Percentiles rank a stretch among this genome's conserved stretches.
Conservation (phyloP, 2,113 vertebrate genomes). For the Cromileptes altivelis region DNA sequence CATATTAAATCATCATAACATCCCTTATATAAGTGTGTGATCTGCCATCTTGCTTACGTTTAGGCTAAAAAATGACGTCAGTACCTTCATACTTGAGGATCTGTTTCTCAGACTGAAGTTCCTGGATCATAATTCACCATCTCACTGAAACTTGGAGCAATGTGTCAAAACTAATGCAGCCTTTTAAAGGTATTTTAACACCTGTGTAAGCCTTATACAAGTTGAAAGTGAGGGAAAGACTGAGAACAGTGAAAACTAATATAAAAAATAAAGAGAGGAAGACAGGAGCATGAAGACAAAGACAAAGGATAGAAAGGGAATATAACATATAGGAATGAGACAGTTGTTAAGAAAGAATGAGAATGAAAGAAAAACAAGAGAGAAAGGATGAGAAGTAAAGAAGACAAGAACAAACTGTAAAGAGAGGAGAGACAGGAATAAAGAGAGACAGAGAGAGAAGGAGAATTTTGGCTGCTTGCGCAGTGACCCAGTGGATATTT, state of each 20-base stretch:
- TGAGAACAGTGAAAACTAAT: not conserved
- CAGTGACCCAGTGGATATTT: constrained; percentile 86
- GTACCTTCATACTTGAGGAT: no score
- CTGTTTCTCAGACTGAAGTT: no score
- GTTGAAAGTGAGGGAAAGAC: not conserved
- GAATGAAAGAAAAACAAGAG: not conserved
- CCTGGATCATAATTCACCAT: no score
- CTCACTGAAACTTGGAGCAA: not conserved
- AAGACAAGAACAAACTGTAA: constrained; percentile 44
- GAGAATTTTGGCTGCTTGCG: constrained; percentile 64
- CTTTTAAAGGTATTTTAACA: not conserved
- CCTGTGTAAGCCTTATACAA: not conserved
- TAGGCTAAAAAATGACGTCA: no score
- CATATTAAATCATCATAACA: no score
- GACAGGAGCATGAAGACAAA: not conserved
- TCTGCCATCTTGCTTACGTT: no score
- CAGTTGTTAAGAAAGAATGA: not conserved
- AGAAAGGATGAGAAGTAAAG: not conserved
- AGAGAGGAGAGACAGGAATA: constrained; percentile 3
- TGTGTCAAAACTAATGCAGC: not conserved
- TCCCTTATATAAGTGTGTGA: no score
- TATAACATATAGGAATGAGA: accelerated
- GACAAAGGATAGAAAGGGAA: not conserved
- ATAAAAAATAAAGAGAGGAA: not conserved
- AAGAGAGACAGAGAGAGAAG: constrained; percentile 11